phyloP scores from a whole-genome alignment of 2,113 vertebrate species.

The Corythaixoides concolor region DNA sequence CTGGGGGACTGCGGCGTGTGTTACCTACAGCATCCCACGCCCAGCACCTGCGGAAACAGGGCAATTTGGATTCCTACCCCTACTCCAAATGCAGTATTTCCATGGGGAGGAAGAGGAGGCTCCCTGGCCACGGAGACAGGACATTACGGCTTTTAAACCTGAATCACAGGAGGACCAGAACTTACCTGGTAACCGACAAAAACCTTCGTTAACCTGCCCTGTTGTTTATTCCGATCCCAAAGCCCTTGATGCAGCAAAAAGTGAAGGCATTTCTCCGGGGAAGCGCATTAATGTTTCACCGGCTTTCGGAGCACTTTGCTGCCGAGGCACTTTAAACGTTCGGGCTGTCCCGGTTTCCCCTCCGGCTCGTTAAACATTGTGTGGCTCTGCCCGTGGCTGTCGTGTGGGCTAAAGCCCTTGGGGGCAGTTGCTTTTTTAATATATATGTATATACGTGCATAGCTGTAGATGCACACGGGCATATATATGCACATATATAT shows the following conservation, averaged over 20 bases:
- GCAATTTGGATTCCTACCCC: not conserved
- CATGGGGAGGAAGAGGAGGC: not conserved
- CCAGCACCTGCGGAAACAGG: not conserved
- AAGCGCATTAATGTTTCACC: slow-evolving; percentile 22
- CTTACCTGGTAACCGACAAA: not conserved
- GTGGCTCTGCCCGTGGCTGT: not conserved
- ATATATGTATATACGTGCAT: not conserved
- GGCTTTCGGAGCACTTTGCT: not conserved
- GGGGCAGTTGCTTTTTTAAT: not conserved
- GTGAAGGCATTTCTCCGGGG: not conserved
- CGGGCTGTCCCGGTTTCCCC: not conserved
- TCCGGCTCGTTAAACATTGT: not conserved
- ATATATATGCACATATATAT: not conserved
- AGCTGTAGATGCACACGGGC: not conserved
- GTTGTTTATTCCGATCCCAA: not conserved
- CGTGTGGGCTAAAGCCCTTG: not conserved
- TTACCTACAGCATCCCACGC: not conserved
- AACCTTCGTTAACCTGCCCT: not conserved
- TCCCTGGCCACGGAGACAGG: not conserved
- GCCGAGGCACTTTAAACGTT: not conserved
- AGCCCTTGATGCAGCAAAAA: slow-evolving; percentile 45
- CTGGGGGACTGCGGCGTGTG: rapidly evolving
- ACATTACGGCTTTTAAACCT: not conserved
- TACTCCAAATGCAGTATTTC: not conserved
- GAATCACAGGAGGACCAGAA: not conserved